phyloP scores from a whole-genome alignment of 2,888 invertebrate genomes.

The Coelogynopora nodosa region DNA sequence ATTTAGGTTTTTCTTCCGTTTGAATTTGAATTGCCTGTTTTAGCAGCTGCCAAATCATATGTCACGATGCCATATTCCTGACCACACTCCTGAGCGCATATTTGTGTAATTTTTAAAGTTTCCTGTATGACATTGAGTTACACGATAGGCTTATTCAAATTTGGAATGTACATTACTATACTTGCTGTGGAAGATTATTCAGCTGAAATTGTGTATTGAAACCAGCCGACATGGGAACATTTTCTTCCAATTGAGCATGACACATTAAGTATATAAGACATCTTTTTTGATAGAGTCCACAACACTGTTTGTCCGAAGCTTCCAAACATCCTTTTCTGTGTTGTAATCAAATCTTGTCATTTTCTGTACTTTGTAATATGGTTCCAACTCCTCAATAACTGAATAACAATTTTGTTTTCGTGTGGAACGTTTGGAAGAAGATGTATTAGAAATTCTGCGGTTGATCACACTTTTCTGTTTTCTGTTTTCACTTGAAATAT shows the following conservation, averaged over 20 bases:
- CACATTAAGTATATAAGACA: no score
- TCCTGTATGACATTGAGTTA: neutral
- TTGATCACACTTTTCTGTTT: neutral
- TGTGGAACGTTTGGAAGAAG: neutral
- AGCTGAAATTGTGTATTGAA: neutral
- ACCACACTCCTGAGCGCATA: neutral
- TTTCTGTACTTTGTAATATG: neutral
- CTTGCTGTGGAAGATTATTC: neutral
- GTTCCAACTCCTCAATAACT: neutral
- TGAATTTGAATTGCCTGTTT: constrained; percentile 49
- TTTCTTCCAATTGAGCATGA: neutral
- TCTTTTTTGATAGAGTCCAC: neutral
- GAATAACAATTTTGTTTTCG: neutral
- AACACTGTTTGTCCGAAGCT: neutral
- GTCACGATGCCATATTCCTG: constrained; percentile 14
- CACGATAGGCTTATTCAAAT: neutral
- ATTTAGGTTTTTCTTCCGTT: constrained; percentile 47
- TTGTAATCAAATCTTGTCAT: neutral
- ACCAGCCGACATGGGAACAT: neutral
- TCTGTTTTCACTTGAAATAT: neutral
- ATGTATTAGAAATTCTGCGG: neutral
- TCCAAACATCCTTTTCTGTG: neutral
- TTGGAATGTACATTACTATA: neutral
- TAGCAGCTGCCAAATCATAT: constrained; percentile 48
- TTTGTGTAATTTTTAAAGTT: neutral